Evolutionary conservation across 2,797 vertebrate species (phyloP).

Genomic region (Sphenodon punctatus): DNA sequence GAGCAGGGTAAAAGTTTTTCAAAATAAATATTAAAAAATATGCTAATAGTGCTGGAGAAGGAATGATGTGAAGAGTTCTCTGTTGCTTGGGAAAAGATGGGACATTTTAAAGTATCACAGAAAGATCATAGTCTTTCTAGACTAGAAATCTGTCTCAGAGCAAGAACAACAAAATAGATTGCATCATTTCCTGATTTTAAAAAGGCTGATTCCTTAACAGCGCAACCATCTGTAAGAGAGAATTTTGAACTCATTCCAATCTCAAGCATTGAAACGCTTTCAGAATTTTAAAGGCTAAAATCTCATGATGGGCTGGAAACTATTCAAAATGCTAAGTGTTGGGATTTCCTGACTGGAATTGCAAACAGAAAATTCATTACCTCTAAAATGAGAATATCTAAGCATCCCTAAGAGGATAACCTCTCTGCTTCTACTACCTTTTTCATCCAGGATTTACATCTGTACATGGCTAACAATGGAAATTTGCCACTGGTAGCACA

Average conservation of each 20-base stretch:
- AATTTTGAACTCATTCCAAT: slow-evolving; percentile 56
- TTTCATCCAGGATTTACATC: not conserved
- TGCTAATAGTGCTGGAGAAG: not conserved
- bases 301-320: slow-evolving; percentile 35
- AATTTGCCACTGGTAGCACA: not conserved
- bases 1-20: too few relatives aligned
- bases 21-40: not conserved
- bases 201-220: slow-evolving; percentile 51
- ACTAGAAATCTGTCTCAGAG: slow-evolving; percentile 29
- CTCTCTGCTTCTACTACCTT: not conserved
- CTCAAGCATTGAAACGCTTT: slow-evolving; percentile 49
- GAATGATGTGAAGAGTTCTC: not conserved
- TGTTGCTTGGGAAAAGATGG: slow-evolving; percentile 6
- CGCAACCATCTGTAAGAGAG: slow-evolving; percentile 64
- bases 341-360: slow-evolving; percentile 22
- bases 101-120: not conserved
- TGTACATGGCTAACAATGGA: not conserved
- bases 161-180: slow-evolving; percentile 62
- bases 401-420: not conserved
- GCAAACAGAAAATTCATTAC: slow-evolving; percentile 7
- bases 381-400: not conserved
- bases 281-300: slow-evolving; percentile 55
- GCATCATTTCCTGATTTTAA: slow-evolving; percentile 66
- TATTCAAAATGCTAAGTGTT: not conserved
- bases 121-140: not conserved